These are phyloP conservation scores for Drosophila neocordata DNA, from an alignment of 1,140 invertebrate species.

Conservation along the genomic window DNA sequence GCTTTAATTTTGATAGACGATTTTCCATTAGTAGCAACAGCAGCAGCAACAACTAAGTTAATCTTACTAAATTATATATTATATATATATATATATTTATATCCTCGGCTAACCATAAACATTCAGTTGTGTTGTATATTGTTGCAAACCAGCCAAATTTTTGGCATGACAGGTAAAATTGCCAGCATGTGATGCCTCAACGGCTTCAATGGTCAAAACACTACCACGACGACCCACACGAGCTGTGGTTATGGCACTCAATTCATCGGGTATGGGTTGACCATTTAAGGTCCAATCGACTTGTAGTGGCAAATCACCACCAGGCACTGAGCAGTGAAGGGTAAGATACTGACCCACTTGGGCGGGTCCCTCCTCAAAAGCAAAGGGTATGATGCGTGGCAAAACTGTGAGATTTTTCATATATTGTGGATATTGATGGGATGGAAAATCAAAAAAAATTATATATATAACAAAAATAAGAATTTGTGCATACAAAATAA, in stretches of 20 bases:
- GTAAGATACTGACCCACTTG: conserved; percentile 80
- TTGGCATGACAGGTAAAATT: conserved; percentile 87
- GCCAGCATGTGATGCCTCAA: conserved; percentile 86
- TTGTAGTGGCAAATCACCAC: conserved; percentile 88
- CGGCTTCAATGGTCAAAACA: conserved; percentile 87
- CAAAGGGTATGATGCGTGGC: conserved; percentile 89
- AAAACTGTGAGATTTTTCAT: conserved; percentile 84
- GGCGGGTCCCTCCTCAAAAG: conserved; percentile 78
- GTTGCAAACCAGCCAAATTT: conserved; percentile 86
- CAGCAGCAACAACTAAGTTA: conserved; percentile 48
- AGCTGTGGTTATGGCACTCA: conserved; percentile 83
- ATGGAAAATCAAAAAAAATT: conserved; percentile 1
- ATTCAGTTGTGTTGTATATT: conserved; percentile 70
- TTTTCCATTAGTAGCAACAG: conserved; percentile 45
- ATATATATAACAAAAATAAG: conserved; percentile 38
- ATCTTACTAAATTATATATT: conserved; percentile 9
- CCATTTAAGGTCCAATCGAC: conserved; percentile 90
- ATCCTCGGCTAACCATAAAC: conserved; percentile 76
- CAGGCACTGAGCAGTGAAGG: conserved; percentile 87
- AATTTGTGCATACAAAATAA: conserved; percentile 27
- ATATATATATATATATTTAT: neutral
- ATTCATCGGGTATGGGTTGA: conserved; percentile 79
- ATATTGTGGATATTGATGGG: conserved; percentile 41
- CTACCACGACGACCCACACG: conserved; percentile 87
- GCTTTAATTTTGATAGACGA: conserved; percentile 21